Evolutionary conservation across 2,113 vertebrate genomes (phyloP).

Genomic region (Hymenochirus boettgeri): DNA sequence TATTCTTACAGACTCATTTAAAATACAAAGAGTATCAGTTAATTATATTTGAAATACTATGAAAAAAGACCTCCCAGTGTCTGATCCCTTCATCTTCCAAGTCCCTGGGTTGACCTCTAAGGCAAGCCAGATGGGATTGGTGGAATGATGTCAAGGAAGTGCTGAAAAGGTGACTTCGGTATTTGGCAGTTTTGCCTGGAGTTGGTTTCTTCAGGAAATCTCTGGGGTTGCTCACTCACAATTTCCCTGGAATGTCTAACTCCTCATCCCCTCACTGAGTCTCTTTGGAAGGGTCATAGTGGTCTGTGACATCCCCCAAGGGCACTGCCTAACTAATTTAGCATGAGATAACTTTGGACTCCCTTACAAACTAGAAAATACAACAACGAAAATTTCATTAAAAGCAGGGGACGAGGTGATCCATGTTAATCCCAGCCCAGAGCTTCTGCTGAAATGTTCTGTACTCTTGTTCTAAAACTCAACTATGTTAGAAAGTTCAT

Average conservation of each 20-base stretch:
- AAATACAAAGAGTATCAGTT: no score
- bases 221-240: conserved; percentile 69
- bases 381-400: conserved; percentile 79
- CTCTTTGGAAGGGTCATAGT: conserved; percentile 74
- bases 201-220: conserved; percentile 67
- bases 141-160: conserved; percentile 68
- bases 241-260: conserved; percentile 83
- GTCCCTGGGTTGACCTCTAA: conserved; percentile 61
- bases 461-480: conserved; percentile 61
- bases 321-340: conserved; percentile 81
- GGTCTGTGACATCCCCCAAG: conserved; percentile 75
- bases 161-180: conserved; percentile 77
- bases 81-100: conserved; percentile 49
- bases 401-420: conserved; percentile 78
- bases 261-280: conserved; percentile 64
- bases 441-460: conserved; percentile 65
- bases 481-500: conserved; percentile 60
- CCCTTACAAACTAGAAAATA: conserved; percentile 75
- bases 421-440: conserved; percentile 75
- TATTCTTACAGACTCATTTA: no score
- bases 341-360: conserved; percentile 83
- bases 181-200: conserved; percentile 73
- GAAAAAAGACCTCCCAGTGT: conserved; percentile 54
- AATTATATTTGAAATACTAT: no score
- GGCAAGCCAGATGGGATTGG: conserved; percentile 71